Evolutionary conservation across 2,888 invertebrate species (phyloP).

Genomic region (Leucophora obtusa): DNA sequence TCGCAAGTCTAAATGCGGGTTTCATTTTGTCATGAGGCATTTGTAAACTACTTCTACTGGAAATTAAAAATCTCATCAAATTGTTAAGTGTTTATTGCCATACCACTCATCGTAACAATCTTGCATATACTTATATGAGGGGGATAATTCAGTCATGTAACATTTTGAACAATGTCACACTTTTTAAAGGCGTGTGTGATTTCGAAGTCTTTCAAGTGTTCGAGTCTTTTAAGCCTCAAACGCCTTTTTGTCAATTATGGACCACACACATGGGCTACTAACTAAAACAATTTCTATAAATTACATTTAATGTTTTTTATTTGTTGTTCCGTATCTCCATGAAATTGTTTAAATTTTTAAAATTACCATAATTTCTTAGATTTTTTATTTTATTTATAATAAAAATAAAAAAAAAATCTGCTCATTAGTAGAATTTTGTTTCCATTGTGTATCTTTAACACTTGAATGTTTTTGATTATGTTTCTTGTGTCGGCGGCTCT

Average conservation of each 20-base stretch:
- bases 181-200: conserved; percentile 4
- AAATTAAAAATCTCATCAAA: conserved; percentile 1
- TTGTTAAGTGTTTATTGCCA: conserved; percentile 12
- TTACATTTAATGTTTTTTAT: conserved; percentile 19
- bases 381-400: not conserved
- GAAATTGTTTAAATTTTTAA: conserved; percentile 34
- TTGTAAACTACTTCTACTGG: not conserved
- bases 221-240: not conserved
- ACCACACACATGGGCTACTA: conserved; percentile 41
- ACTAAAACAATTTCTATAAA: conserved; percentile 11
- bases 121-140: conserved; percentile 4
- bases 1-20: conserved; percentile 14
- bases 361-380: conserved; percentile 20
- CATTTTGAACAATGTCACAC: conserved; percentile 43
- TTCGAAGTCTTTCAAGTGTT: not conserved
- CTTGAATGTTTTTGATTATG: conserved; percentile 31
- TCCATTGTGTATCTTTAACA: conserved; percentile 30
- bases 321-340: conserved; percentile 5
- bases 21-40: conserved; percentile 28
- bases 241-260: conserved; percentile 13
- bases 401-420: conserved; percentile 29
- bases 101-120: not conserved
- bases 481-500: conserved; percentile 56
- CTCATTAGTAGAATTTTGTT: conserved; percentile 55
- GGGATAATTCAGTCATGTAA: not conserved